A percentile compares a stretch with the other conserved stretches of the same genome.
These are phyloP conservation scores for Cercopithecus hamlyni DNA, from an alignment of 2,797 vertebrate genomes.

Conservation along the genomic window DNA sequence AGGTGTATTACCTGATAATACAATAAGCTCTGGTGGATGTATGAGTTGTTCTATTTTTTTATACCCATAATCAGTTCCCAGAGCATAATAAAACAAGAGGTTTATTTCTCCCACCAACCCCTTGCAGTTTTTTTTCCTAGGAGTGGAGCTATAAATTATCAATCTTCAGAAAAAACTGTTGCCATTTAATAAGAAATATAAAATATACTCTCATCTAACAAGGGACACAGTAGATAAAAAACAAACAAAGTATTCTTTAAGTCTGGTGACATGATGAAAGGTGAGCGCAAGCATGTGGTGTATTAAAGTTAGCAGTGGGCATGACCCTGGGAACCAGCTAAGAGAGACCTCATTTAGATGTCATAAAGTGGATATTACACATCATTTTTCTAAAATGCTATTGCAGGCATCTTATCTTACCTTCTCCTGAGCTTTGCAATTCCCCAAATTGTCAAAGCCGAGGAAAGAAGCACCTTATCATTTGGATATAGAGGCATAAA, in stretches of 20 bases:
- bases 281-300: conserved; percentile 51
- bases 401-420: conserved; percentile 63
- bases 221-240: conserved; percentile 75
- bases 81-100: conserved; percentile 85
- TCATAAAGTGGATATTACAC: conserved; percentile 71
- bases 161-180: conserved; percentile 83
- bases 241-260: conserved; percentile 81
- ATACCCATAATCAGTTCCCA: conserved; percentile 84
- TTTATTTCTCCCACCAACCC: conserved; percentile 79
- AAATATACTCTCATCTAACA: conserved; percentile 82
- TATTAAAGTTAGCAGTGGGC: conserved; percentile 69
- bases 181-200: conserved; percentile 85
- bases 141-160: conserved; percentile 81
- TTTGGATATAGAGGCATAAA: neutral
- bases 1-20: conserved; percentile 87
- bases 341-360: conserved; percentile 68
- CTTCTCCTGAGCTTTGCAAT: conserved; percentile 59
- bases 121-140: conserved; percentile 60
- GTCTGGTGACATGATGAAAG: conserved; percentile 75
- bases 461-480: conserved; percentile 42
- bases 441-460: conserved; percentile 35
- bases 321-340: conserved; percentile 58
- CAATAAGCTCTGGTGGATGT: conserved; percentile 84
- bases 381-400: conserved; percentile 68
- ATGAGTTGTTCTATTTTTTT: conserved; percentile 86